Evolutionary conservation across 2,888 invertebrate genomes (phyloP), one percentile per base, ranked within the genome.

Genomic region (Empis stercorea): DNA sequence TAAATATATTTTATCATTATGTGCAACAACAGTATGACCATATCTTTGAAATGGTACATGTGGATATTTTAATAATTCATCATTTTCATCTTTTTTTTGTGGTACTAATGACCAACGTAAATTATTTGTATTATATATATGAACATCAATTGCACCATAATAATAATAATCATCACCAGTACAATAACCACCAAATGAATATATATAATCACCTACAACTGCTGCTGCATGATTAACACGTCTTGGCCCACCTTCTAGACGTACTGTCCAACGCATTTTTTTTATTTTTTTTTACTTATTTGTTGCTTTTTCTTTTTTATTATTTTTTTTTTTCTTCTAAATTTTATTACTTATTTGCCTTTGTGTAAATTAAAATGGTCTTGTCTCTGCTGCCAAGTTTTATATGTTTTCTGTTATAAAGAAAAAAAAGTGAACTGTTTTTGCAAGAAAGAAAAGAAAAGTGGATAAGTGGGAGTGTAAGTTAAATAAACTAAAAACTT

Each of bases 221-320:
- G 85, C 88, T 6, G 88, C 89, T n/a, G 92, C 91, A 74, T 92
- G 92, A 66, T 92, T 92, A 13, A 92, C 92, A 51, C 92, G 75
- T 59, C 84, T 76, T 14, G 92, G 94, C n/a, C 93, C 93, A 30
- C 91, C 92, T 62, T 88, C 87, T 52, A 92, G 73, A 61, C 81
- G 81, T 30, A 84, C 79, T 45, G 86, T 87, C 94, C 93, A 94
- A 66, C 74, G 75, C 85, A 87, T 87, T 59, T 27, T 27, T 27
- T 27, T 20, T 4, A 5, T 4, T 20, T 20, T 20, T 4, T 20
- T 20, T 20, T 20, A 4, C 20, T 20, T 20, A 20, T 27, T 27
- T 27, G 9, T 27, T 9, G 20, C 5, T 27, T 6, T 27, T 27
- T 4, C 5, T 27, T 27, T 9, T 4, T 2, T 7, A 27, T 27